Evolutionary conservation across 1,140 invertebrate genomes (phyloP).

Genomic region (Cotesia vestalis): DNA sequence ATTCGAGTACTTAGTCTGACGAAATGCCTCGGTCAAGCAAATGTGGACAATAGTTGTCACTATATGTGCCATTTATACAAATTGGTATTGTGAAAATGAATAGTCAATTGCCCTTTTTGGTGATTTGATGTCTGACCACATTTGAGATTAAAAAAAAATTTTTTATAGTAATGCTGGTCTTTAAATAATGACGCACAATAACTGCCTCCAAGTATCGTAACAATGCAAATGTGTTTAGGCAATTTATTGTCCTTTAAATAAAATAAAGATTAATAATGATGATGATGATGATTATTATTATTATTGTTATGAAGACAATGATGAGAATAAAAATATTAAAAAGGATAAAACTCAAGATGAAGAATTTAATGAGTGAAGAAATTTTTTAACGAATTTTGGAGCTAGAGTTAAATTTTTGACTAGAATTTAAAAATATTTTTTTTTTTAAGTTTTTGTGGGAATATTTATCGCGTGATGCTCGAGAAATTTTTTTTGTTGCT

Average conservation of each 20-base stretch:
- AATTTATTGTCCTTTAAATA: not conserved
- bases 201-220: slow-evolving; percentile 25
- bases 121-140: slow-evolving; percentile 7
- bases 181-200: slow-evolving; percentile 22
- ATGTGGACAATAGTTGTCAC: slow-evolving; percentile 26
- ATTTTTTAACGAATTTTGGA: no score
- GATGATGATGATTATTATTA: not conserved
- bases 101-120: slow-evolving; percentile 18
- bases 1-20: not conserved
- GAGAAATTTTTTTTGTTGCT: no score
- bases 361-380: not conserved
- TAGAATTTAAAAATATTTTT: no score
- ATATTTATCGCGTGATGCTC: no score
- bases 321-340: no score
- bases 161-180: slow-evolving; percentile 8
- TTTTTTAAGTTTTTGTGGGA: no score
- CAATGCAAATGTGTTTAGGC: not conserved
- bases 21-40: slow-evolving; percentile 19
- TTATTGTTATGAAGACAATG: not conserved
- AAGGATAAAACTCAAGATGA: no score
- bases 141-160: not conserved
- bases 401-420: no score
- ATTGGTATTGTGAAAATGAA: slow-evolving; percentile 12
- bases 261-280: slow-evolving; percentile 1
- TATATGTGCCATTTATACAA: slow-evolving; percentile 31